Evolutionary conservation across 2,888 invertebrate genomes (phyloP), one percentile per base, ranked within the genome.

Genomic region (Pyrrhopygopsis socrates): DNA sequence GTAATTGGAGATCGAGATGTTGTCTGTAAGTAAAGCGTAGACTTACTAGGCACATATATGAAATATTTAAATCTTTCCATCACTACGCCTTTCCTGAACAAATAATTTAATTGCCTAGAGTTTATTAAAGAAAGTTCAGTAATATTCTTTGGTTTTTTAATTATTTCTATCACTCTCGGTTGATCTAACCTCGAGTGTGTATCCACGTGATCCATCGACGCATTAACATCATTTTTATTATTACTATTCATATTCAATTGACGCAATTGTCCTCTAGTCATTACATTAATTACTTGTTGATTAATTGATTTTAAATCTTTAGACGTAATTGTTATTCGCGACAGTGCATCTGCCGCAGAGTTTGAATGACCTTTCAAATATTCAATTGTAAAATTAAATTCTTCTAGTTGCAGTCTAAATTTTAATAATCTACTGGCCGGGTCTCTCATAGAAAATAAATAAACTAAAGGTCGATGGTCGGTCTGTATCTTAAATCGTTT

Each of bases 331-430:
- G 24, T 15, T 50, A 81, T 81, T 38, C 87, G 74, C 15, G 80
- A 82, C 50, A 91, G 82, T 22, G 88, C 86, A 68, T 91, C 89
- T 63, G 86, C 88, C 29, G 77, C 85, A 27, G 77, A 79, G 79
- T 91, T 88, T n/a, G 73, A 45, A 29, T 67, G 58, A 20, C 86
- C 84, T 81, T 77, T 77, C 3, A 85, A 38, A 34, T 85, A 83
- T 38, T 73, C 70, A 24, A 86, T 77, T 58, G 65, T 75, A 60
- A 82, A 90, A 68, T 87, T 79, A 50, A 83, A 89, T 74, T 91
- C 87, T 50, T 87, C 87, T 24, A 88, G 54, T 20, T 41, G 27
- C 18, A 90, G 38, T 27, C 91, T 83, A 80, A 86, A 90, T 70
- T 90, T 89, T 24, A 76, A 68, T 73, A 87, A 58, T 22, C 88